Base-by-base conservation (phyloP, 2,113 vertebrate species). In the Sporophila hypoxantha region DNA sequence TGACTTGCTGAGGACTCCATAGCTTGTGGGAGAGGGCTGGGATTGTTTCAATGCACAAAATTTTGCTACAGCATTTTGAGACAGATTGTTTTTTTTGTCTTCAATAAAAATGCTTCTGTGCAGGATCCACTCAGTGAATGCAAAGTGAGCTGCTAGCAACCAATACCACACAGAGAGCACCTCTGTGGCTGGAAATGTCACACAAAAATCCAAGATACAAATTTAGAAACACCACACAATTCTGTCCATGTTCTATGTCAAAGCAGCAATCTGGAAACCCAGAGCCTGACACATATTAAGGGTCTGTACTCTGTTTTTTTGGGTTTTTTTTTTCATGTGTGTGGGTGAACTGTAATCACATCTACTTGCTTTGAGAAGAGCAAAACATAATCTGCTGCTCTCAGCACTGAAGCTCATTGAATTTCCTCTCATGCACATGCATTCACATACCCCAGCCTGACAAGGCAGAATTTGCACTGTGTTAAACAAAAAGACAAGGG, bases 331-430 rank as follows among this genome's bases (percentile, higher is more conserved):
- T 19, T 10, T 6, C 8, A 23, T 5, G 19, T 3, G 12, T 4
- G 5, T 49, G 44, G 39, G 47, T 66, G 70, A 92, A 47, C 64
- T 68, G 61, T 81, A 87, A 88, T 77, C 68, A 77, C 30, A 77
- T 46, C 47, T 83, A 47, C 88, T 87, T 77, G n/a, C 53, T 92
- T 85, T 55, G 61, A 79, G 76, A 76, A 64, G 65, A 88, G 71
- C 44, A 59, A 74, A 82, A 82, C 78, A 59, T 52, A 65, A 90
- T 59, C 68, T 94, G 93, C 92, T 76, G 76, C 69, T 87, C 77
- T 90, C 81, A 87, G 88, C 90, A 52, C 62, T 49, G 71, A 67
- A 80, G 37, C 78, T 91, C 68, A 78, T 90, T 93, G 92, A 88
- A 85, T 93, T 95, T 91, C 88, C 39, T 49, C 80, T 71, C 91